Conservation (phyloP, 2,113 vertebrate genomes). For the Microtus ochrogaster region DNA sequence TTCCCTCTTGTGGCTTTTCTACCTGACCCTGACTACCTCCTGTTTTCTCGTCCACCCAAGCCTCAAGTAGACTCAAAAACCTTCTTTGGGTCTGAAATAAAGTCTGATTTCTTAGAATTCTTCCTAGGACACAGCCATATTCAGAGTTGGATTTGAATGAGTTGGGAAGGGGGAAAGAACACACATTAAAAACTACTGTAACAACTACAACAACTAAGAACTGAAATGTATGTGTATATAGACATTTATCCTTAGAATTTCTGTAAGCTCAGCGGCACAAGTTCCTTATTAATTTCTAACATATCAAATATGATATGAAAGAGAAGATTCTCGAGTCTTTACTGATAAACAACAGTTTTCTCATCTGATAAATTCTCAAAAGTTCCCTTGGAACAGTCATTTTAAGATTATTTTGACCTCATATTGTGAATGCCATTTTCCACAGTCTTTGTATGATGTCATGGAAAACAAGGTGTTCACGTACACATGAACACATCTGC, state of each 20-base stretch:
- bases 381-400: not conserved
- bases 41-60: not conserved
- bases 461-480: not conserved
- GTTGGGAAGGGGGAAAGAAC: not conserved
- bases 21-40: not conserved
- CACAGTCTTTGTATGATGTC: not conserved
- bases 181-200: not conserved
- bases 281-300: slow-evolving; percentile 36
- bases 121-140: not conserved
- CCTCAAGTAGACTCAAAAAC: not conserved
- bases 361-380: not conserved
- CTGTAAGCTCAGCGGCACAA: not conserved
- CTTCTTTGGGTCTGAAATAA: not conserved
- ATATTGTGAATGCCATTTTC: not conserved
- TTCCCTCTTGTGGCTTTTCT: not conserved
- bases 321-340: not conserved
- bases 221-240: not conserved
- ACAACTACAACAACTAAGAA: not conserved
- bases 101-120: not conserved
- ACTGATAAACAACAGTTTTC: not conserved
- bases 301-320: not conserved
- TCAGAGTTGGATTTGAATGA: not conserved
- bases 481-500: not conserved
- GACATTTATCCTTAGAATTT: not conserved
- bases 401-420: not conserved